Conservation (phyloP, 2,888 invertebrate genomes). For the Eledone cirrhosa region DNA sequence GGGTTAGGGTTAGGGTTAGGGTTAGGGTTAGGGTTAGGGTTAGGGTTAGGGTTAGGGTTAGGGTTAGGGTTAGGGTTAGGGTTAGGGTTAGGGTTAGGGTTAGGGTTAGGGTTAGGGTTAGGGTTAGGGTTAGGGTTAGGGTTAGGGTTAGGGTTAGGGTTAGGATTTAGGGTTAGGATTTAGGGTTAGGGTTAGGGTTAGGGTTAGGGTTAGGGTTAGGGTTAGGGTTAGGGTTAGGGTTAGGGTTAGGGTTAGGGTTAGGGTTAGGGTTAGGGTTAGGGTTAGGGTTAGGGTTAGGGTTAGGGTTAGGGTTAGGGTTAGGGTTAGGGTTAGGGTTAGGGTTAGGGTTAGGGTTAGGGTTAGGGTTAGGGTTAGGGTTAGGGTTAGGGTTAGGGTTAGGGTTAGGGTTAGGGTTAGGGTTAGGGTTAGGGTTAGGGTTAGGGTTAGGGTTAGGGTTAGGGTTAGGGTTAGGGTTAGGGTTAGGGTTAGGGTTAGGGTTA, state of each 20-base stretch:
- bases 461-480: conserved; percentile 1
- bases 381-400: conserved; percentile 1
- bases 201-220: not conserved
- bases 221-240: not conserved
- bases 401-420: not conserved
- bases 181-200: too few species aligned
- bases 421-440: not conserved
- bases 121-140: not conserved
- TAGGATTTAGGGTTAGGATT: too few species aligned
- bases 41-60: not conserved
- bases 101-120: not conserved
- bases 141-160: not conserved
- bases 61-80: not conserved
- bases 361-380: not conserved
- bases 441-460: not conserved
- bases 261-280: not conserved
- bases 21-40: not conserved
- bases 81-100: not conserved
- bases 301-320: not conserved
- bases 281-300: not conserved
- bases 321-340: not conserved
- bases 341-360: not conserved
- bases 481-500: not conserved
- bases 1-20: not conserved
- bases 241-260: not conserved